These are phyloP conservation scores for Herpetotheres cachinnans DNA, from an alignment of 2,113 vertebrate genomes.

Conservation along the genomic window DNA sequence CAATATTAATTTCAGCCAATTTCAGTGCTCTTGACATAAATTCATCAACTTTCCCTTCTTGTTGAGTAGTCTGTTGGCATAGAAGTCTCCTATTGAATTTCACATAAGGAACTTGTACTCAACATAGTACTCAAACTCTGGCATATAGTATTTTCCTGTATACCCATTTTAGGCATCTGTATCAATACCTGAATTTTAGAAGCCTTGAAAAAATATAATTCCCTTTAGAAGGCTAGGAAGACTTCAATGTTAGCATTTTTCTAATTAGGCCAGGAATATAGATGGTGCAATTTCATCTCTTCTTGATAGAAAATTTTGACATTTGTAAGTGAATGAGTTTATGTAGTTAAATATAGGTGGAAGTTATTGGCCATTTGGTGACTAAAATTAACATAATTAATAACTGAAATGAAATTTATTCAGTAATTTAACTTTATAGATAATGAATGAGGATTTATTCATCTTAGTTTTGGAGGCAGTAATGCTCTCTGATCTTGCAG, in stretches of 20 bases:
- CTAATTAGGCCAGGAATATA: not conserved
- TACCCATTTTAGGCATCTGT: not conserved
- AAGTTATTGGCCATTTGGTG: not conserved
- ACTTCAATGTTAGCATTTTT: not conserved
- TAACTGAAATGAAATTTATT: not conserved
- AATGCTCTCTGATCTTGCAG: not conserved
- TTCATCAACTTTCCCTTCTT: not conserved
- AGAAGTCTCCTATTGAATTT: not conserved
- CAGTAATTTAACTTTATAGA: not conserved
- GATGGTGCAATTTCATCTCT: not conserved
- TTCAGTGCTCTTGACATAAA: not conserved
- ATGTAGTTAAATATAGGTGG: not conserved
- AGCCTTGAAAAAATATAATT: not conserved
- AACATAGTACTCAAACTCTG: not conserved
- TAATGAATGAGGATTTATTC: not conserved
- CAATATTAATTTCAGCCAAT: not conserved
- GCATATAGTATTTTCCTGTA: not conserved
- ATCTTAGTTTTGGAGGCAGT: not conserved
- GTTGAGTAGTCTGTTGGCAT: not conserved
- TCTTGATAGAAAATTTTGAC: not conserved
- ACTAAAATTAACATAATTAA: not conserved
- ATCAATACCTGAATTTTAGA: not conserved
- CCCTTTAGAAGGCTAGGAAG: not conserved
- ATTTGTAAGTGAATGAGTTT: not conserved
- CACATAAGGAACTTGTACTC: not conserved